Base-by-base conservation (phyloP, 1,140 invertebrate species). In the Octopus sinensis region DNA sequence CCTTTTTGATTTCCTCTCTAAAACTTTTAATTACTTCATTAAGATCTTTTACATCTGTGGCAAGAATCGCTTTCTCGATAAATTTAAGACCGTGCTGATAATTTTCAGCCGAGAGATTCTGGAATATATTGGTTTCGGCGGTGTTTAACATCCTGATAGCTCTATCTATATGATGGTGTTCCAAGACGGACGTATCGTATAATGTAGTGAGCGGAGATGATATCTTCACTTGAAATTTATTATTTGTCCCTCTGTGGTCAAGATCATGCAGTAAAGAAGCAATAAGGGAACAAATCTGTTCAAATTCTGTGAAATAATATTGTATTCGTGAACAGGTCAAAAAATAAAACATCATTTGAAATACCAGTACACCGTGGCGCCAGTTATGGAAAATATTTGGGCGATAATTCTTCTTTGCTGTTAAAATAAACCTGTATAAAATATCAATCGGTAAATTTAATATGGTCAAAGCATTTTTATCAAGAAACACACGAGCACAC, bases 331-430 rank as follows among this genome's bases (percentile, higher is more conserved):
- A 71, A 0, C 71, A 76, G 51, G 12, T 95, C 6, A 97, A 91
- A 93, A 98, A 96, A 1, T 96, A 95, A 87, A 97, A 98, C 97
- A 98, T 98, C 0, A 96, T 97, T 88, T 98, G 96, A 0, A 96
- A 95, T 0, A 98, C 97, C 89, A 98, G 98, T 3, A 98, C 92
- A 0, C 96, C 97, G 90, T 98, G 97, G 78, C 96, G 92, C 97
- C 97, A 98, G 88, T 98, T 98, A 90, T 98, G 97, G 88, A 98
- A 98, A 87, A 97, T 97, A 0, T 98, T 96, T 4, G 96, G 96
- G 10, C 97, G 93, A 89, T 97, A 97, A 89, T 98, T 98, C 89
- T 71, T 71, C 68, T 71, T 71, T 17, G 30, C 68, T 71, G 68
- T 71, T 23, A 71, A 13, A n/a, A 98, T 98, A 86, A 96, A 96